Percentiles rank a stretch among this genome's conserved stretches.
Evolutionary conservation across 2,113 vertebrate genomes (phyloP).

Genomic region (Herpailurus yagouaroundi): DNA sequence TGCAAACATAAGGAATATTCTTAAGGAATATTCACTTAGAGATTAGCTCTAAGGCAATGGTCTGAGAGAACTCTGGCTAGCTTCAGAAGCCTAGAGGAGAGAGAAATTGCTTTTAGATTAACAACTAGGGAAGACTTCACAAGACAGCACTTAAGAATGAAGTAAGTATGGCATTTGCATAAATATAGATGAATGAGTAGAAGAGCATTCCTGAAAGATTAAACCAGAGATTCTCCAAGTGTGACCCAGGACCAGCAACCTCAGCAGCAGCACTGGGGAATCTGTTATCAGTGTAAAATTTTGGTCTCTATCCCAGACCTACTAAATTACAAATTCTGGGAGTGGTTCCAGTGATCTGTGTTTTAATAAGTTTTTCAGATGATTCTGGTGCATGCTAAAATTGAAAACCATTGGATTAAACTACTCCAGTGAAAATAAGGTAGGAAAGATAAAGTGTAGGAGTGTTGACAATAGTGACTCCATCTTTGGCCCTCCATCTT

Average conservation of each 20-base stretch:
- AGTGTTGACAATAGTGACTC: background rate
- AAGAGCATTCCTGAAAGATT: background rate
- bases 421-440: background rate
- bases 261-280: background rate
- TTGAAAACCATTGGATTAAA: background rate
- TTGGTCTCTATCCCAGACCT: background rate
- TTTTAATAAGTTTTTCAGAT: background rate
- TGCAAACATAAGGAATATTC: background rate
- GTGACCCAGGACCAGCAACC: background rate
- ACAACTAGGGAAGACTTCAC: background rate
- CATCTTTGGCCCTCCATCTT: background rate
- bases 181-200: background rate
- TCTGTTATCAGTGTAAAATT: background rate
- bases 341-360: background rate
- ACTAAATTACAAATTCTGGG: background rate
- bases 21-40: background rate
- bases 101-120: conserved; percentile 35
- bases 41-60: background rate
- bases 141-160: background rate
- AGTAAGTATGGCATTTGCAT: background rate
- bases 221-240: background rate
- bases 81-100: background rate
- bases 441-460: background rate
- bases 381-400: background rate
- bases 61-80: background rate